Percentiles rank a stretch among this genome's conserved stretches.
Evolutionary conservation across 1,140 invertebrate genomes (phyloP).

Genomic region (Meloidogyne chitwoodi): DNA sequence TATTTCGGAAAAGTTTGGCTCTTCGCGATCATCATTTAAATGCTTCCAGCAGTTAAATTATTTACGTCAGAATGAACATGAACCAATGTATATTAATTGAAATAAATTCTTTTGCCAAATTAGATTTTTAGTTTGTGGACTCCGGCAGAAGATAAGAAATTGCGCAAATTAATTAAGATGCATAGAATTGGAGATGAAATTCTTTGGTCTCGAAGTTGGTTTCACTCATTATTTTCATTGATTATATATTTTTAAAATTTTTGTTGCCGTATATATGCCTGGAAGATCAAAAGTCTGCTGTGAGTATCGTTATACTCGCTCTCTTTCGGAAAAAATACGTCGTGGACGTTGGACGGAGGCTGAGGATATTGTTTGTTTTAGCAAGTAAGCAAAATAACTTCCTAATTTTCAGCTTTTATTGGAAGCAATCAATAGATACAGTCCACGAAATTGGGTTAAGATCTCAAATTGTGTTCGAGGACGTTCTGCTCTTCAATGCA

Average conservation of each 20-base stretch:
- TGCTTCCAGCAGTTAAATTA: slow-evolving; percentile 35
- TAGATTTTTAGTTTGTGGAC: slow-evolving; percentile 28
- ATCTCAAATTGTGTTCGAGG: slow-evolving; percentile 25
- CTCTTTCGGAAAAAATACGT: slow-evolving; percentile 20
- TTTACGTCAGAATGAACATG: slow-evolving; percentile 1
- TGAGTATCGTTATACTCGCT: slow-evolving; percentile 32
- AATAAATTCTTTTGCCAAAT: neutral
- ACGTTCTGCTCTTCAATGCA: slow-evolving; percentile 30
- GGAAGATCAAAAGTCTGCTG: slow-evolving; percentile 30
- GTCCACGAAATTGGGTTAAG: slow-evolving; percentile 36
- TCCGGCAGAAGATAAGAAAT: slow-evolving; percentile 31
- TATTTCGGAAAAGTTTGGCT: slow-evolving; percentile 23
- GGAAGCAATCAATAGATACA: slow-evolving; percentile 38
- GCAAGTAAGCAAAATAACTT: neutral
- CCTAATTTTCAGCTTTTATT: slow-evolving; percentile 29
- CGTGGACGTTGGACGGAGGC: slow-evolving; percentile 32
- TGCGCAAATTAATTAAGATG: slow-evolving; percentile 24
- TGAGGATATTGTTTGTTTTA: slow-evolving; percentile 33
- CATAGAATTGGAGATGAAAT: slow-evolving; percentile 37
- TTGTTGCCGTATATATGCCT: slow-evolving; percentile 43
- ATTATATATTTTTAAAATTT: slow-evolving; percentile 12
- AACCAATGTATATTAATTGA: slow-evolving; percentile 16
- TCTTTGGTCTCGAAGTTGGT: slow-evolving; percentile 36
- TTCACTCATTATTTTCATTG: neutral
- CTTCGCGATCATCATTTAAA: slow-evolving; percentile 26